Base-by-base conservation (phyloP, 2,888 invertebrate species). In the Troglohyphantes excavatus region DNA sequence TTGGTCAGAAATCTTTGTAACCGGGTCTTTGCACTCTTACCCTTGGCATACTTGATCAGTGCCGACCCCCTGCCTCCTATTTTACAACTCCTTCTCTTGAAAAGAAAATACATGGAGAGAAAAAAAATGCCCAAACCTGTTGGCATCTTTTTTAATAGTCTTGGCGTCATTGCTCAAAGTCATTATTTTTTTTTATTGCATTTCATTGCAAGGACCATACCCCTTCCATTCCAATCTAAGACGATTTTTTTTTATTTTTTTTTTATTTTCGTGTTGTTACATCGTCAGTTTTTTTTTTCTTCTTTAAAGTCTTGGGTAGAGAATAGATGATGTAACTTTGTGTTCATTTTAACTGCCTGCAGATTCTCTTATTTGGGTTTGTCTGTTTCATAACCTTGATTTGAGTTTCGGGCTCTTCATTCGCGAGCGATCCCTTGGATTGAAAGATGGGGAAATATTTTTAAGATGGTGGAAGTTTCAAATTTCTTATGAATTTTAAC, bases 1-100 rank as follows among this genome's bases (percentile, higher is more conserved):
- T 90, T 83, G 89, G 89, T 29, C 65, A 72, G 46, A 3, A 23
- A 21, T 65, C 82, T 65, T 73, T 82, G 70, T 61, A 90, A 83
- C 63, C 85, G 82, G 90, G 90, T 90, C 85, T 76, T 90, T 90
- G 90, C 79, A 76, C 90, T 70, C 65, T 90, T 90, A 90, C 90
- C 88, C 90, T 90, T 90, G 90, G 90, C 85, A 90, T 90, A 90
- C 53, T 79, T 85, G 79, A 61, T 63, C 43, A 61, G 53, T 67
- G 61, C n/a, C 39, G 70, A 68, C 84, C 83, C 83, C 89, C 83
- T 83, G 75, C 88, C 82, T 70, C 79, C 70, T 27, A 78, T 88
- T 88, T 73, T 78, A 67, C 19, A 67, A 68, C 46, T 46, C 17
- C 17, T 17, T 46, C 46, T 7, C 2, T 46, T 13, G 11, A 17